Evolutionary conservation across 92 coral and sea anemone genomes (phyloP), one percentile per base, ranked within the genome.

Genomic region (Zoanthus solanderi): DNA sequence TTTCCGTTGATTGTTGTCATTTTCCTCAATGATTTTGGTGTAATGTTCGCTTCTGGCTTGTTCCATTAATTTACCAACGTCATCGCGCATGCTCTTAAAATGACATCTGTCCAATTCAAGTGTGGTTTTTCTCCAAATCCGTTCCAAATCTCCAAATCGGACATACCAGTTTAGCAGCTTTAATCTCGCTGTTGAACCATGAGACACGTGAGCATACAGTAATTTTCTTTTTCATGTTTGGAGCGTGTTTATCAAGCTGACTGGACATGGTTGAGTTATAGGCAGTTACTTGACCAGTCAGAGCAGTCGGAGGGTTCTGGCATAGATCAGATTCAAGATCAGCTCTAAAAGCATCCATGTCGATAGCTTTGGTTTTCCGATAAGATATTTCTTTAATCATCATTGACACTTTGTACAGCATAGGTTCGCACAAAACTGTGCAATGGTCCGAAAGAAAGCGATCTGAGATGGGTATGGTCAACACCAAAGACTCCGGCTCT

Each of bases 231-330:
- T 30, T 85, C 52, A 84, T 28, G 10, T 72, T 13, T 7, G 88
- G 88, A 50, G 80, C 88, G 32, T 84, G 88, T 53, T 84, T 56
- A 60, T 85, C 83, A 28, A 85, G 68, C 53, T 75, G n/a, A 53
- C 67, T 56, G 68, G 89, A 85, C 65, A 73, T 28, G 71, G 83
- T 76, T 12, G 83, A 57, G 11, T 75, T 74, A 15, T 56, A 86
- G 37, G 75, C 28, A 73, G 69, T 8, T 9, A 46, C 89, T 60
- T 75, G 76, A 23, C 60, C 83, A 61, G 42, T 75, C 32, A 86
- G 31, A 17, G 78, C 44, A 15, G 57, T 16, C 42, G 53, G 83
- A n/a, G 75, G 32, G 52, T 53, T 34, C 16, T 50, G 71, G 71
- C 71, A 61, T 2, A 75, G 12, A n/a, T 74, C 75, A 37, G 63